Evolutionary conservation across 2,797 vertebrate species (phyloP).

Genomic region (Lutjanus campechanus): DNA sequence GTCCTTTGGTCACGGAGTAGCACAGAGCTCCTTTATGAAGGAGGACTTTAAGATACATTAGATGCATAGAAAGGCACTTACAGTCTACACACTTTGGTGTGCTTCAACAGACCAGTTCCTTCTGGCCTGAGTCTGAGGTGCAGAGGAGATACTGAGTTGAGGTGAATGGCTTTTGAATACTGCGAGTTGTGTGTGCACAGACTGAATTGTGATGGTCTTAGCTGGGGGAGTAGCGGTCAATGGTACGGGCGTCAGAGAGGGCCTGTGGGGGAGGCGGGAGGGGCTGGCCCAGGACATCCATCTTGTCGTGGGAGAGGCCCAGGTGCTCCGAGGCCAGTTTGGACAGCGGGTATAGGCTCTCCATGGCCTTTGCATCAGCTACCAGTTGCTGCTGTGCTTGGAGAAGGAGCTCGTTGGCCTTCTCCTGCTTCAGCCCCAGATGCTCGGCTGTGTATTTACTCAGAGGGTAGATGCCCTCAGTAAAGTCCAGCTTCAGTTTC

Average conservation of each 20-base stretch:
- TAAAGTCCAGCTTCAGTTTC: constrained; percentile 96
- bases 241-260: constrained; percentile 90
- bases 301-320: constrained; percentile 94
- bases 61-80: constrained; percentile 87
- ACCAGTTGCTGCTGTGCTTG: constrained; percentile 94
- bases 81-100: constrained; percentile 75
- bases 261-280: constrained; percentile 87
- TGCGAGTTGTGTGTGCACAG: constrained; percentile 78
- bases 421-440: constrained; percentile 96
- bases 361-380: constrained; percentile 94
- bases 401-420: constrained; percentile 91
- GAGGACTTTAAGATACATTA: constrained; percentile 76
- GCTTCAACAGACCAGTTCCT: constrained; percentile 74
- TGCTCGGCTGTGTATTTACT: constrained; percentile 96
- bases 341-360: constrained; percentile 96
- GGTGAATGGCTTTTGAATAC: constrained; percentile 86
- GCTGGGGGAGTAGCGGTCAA: constrained; percentile 96
- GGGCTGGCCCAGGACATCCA: constrained; percentile 91
- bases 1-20: constrained; percentile 83
- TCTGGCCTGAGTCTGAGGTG: constrained; percentile 83
- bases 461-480: constrained; percentile 95
- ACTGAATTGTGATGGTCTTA: constrained; percentile 82
- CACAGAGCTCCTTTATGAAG: constrained; percentile 77
- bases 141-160: constrained; percentile 81
- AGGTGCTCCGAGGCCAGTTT: constrained; percentile 95